Evolutionary conservation across 92 coral and sea anemone species (phyloP), one percentile per base, ranked within the genome.

Genomic region (Scolanthus callimorphus): DNA sequence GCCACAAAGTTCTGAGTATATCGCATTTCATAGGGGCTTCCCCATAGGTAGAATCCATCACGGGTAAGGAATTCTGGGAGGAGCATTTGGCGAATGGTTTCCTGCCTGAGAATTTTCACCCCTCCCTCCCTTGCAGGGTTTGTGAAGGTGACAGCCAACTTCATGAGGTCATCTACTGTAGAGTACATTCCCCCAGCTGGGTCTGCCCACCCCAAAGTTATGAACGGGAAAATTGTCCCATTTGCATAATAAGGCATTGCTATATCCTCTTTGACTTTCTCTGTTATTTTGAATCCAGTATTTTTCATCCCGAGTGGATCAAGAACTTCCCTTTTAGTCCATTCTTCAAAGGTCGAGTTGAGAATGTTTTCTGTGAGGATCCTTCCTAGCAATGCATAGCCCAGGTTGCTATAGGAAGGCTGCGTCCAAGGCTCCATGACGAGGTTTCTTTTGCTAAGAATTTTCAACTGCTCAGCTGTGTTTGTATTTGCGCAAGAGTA

Each of bases 361-460:
- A 71, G 77, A 3, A 80, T 60, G 25, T 71, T 70, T 50, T 78
- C 78, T 11, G 85, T 78, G 71, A 84, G 57, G 53, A 78, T 63
- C 49, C 90, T 61, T 19, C 78, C 90, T 17, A 83, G 71, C 65
- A 83, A 67, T 39, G 76, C 70, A 55, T 83, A 83, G 24, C 77
- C 90, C 62, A 83, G 84, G 56, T 82, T 83, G 25, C 90, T 83
- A 67, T 83, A 83, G 12, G 85, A 83, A 10, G 90, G 90, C 51
- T 44, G 48, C 11, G 72, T 77, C 65, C 76, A 56, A 0, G 90
- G 90, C 12, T 72, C 61, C 3, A 71, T 28, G 3, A 83, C 80
- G 6, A 83, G 77, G 13, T 45, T 59, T 28, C 67, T 51, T 11
- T 69, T 48, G 26, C 39, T 67, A 24, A 83, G 71, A 17, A 58